These are phyloP conservation scores for Pygmarrhopalites habei DNA, from an alignment of 1,140 invertebrate species.

Conservation along the genomic window DNA sequence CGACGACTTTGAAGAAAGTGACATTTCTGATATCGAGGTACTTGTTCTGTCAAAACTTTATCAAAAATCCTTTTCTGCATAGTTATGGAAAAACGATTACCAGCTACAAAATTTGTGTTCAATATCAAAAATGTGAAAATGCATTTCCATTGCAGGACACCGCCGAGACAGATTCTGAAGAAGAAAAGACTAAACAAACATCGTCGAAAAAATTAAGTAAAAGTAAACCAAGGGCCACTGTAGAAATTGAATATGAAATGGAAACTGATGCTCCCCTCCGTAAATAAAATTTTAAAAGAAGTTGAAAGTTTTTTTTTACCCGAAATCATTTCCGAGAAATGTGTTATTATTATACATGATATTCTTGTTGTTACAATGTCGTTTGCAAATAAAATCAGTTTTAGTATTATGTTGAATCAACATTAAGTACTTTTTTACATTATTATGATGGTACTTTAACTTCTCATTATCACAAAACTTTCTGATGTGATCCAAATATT, in stretches of 20 bases:
- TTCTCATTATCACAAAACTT: background rate
- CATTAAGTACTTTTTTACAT: background rate
- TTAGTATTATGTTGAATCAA: background rate
- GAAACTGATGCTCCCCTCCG: constrained; percentile 16
- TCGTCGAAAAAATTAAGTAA: constrained; percentile 3
- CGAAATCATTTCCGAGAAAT: too few relatives aligned
- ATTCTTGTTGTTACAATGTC: background rate
- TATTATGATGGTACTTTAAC: too few relatives aligned
- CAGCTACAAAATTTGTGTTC: too few relatives aligned
- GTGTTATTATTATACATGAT: too few relatives aligned
- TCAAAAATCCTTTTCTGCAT: too few relatives aligned
- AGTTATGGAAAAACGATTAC: too few relatives aligned
- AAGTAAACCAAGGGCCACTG: background rate
- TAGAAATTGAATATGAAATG: constrained; percentile 37
- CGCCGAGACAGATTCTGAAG: constrained; percentile 46
- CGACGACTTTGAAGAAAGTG: constrained; percentile 63
- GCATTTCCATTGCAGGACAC: too few relatives aligned
- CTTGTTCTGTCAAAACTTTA: too few relatives aligned
- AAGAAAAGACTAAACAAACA: constrained; percentile 11
- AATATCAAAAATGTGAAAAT: too few relatives aligned
- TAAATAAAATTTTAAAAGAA: background rate
- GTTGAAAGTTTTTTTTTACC: background rate
- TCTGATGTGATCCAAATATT: too few relatives aligned
- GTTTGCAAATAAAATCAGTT: background rate
- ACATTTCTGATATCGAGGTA: constrained; percentile 44